These are phyloP conservation scores for Malurus splendens DNA, from an alignment of 2,797 vertebrate species.

Conservation along the genomic window DNA sequence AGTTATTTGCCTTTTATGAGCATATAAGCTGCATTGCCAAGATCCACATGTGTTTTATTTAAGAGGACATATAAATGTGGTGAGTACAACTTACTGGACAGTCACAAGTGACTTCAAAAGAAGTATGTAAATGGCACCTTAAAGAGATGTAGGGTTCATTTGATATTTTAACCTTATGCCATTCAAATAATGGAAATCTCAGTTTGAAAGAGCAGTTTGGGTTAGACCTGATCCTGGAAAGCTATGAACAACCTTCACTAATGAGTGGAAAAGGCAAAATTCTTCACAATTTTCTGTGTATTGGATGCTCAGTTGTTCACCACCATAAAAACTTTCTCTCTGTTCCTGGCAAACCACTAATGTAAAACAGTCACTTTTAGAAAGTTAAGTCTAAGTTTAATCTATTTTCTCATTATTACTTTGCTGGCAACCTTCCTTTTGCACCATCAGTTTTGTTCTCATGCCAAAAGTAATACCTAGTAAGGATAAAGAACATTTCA, in stretches of 20 bases:
- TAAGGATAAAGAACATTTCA: slow-evolving; percentile 45
- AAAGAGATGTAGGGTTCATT: neutral
- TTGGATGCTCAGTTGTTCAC: neutral
- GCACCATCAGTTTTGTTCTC: slow-evolving; percentile 32
- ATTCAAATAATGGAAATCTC: neutral
- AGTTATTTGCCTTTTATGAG: slow-evolving; percentile 25
- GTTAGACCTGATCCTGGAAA: neutral
- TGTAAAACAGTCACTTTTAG: slow-evolving; percentile 14
- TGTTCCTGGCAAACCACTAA: neutral
- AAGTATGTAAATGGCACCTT: neutral
- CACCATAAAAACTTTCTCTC: neutral
- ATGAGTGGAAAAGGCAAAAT: neutral
- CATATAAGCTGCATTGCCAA: neutral
- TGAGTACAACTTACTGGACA: slow-evolving; percentile 15
- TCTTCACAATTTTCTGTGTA: neutral
- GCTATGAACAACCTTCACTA: neutral
- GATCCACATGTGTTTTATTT: neutral
- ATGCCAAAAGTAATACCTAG: slow-evolving; percentile 32
- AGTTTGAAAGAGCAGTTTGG: neutral
- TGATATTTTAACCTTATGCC: neutral
- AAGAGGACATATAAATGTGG: slow-evolving; percentile 17
- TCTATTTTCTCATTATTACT: slow-evolving; percentile 9
- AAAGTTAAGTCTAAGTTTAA: slow-evolving; percentile 18
- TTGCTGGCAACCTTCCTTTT: slow-evolving; percentile 3
- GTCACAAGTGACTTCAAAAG: neutral